These are phyloP conservation scores for Xiphophorus hellerii DNA, from an alignment of 2,113 vertebrate genomes.

Conservation along the genomic window DNA sequence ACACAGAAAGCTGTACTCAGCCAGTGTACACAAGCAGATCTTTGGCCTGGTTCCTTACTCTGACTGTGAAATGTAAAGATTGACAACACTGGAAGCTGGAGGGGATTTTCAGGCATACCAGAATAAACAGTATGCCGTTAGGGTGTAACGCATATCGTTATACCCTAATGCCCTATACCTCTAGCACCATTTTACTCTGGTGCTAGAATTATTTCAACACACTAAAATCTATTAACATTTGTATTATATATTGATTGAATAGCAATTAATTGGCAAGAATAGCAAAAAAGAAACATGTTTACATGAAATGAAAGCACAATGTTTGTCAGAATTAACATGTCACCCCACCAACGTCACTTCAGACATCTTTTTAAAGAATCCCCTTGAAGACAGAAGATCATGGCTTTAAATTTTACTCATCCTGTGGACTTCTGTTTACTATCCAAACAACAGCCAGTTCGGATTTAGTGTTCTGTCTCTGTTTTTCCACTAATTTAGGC, in stretches of 20 bases:
- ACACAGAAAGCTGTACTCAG: constrained; percentile 20
- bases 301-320: background rate
- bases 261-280: background rate
- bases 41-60: constrained; percentile 37
- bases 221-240: constrained; percentile 8
- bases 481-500: constrained; percentile 46
- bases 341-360: background rate
- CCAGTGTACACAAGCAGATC: constrained; percentile 12
- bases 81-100: constrained; percentile 43
- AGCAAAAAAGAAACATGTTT: background rate
- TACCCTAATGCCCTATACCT: no score
- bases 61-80: constrained; percentile 42
- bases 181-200: no score
- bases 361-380: background rate
- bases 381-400: constrained; percentile 7
- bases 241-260: background rate
- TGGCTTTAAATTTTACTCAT: constrained; percentile 1
- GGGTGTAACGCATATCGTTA: no score
- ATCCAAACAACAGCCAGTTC: constrained; percentile 17
- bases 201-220: constrained; percentile 25
- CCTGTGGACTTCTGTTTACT: constrained; percentile 8
- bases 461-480: constrained; percentile 14
- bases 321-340: background rate
- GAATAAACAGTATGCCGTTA: constrained; percentile 11
- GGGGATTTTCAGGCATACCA: constrained; percentile 50